These are phyloP conservation scores for Onychomys leucogaster DNA, from an alignment of 2,797 vertebrate species.

Conservation along the genomic window DNA sequence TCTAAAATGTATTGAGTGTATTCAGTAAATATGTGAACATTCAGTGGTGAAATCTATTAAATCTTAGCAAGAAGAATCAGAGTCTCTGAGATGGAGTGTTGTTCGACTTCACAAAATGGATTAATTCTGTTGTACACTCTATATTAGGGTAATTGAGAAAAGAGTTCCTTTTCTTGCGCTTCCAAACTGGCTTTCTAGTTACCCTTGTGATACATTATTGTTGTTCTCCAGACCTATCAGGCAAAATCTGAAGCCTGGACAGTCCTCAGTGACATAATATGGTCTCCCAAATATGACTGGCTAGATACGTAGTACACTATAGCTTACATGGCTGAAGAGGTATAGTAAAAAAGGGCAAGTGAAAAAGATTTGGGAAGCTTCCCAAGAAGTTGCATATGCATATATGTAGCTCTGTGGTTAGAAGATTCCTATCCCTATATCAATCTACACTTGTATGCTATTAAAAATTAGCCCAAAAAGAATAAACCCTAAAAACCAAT, in stretches of 20 bases:
- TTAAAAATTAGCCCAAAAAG: not conserved
- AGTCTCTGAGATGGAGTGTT: not conserved
- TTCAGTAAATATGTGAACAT: not conserved
- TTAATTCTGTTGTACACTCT: not conserved
- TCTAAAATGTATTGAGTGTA: not conserved
- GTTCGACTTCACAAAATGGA: not conserved
- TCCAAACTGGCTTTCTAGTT: not conserved
- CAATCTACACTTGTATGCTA: not conserved
- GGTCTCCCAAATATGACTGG: not conserved
- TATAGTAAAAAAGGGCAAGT: not conserved
- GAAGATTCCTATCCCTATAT: not conserved
- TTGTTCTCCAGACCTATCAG: not conserved
- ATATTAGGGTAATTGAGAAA: not conserved
- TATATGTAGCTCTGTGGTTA: not conserved
- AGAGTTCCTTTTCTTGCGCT: not conserved
- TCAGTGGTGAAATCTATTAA: not conserved
- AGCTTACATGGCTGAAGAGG: not conserved
- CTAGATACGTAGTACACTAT: not conserved
- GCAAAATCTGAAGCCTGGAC: not conserved
- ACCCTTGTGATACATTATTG: not conserved
- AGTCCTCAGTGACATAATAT: not conserved
- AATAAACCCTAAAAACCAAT: not conserved
- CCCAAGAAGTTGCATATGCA: not conserved
- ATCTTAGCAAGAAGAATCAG: not conserved
- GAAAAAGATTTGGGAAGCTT: not conserved